Evolutionary conservation across 2,113 vertebrate genomes (phyloP).

Genomic region (Calyptomena viridis): DNA sequence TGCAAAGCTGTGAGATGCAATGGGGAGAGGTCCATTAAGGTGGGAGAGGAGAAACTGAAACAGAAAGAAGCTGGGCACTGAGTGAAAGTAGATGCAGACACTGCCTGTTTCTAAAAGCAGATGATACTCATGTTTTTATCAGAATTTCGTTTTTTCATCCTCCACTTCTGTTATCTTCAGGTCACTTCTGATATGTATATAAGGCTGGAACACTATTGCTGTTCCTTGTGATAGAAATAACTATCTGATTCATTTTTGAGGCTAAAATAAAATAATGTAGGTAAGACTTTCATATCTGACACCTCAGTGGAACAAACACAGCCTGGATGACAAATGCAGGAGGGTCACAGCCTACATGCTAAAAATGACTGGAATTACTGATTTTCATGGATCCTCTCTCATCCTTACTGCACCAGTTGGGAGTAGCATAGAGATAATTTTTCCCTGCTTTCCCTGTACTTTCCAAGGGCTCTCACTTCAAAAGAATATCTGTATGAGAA

Average conservation of each 20-base stretch:
- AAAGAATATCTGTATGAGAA: background rate
- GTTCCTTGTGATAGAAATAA: background rate
- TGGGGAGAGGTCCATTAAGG: background rate
- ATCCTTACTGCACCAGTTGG: background rate
- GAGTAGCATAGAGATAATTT: background rate
- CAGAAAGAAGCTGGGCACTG: background rate
- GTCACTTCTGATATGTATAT: background rate
- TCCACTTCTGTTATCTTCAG: background rate
- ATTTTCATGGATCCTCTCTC: background rate
- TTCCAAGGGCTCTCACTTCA: background rate
- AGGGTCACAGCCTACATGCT: background rate
- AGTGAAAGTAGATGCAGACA: background rate
- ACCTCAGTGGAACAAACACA: background rate
- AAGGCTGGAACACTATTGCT: background rate
- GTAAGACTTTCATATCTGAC: background rate
- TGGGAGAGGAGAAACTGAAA: background rate
- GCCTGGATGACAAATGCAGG: background rate
- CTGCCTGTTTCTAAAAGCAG: background rate
- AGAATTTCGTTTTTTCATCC: background rate
- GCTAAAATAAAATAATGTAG: background rate
- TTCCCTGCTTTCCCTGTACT: background rate
- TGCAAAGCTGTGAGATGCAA: background rate
- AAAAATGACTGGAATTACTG: background rate
- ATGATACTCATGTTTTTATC: background rate
- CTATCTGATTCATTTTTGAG: background rate